Percentiles rank a stretch among this genome's conserved stretches.
phyloP scores from a whole-genome alignment of 2,113 vertebrate genomes.

The Lota lota region DNA sequence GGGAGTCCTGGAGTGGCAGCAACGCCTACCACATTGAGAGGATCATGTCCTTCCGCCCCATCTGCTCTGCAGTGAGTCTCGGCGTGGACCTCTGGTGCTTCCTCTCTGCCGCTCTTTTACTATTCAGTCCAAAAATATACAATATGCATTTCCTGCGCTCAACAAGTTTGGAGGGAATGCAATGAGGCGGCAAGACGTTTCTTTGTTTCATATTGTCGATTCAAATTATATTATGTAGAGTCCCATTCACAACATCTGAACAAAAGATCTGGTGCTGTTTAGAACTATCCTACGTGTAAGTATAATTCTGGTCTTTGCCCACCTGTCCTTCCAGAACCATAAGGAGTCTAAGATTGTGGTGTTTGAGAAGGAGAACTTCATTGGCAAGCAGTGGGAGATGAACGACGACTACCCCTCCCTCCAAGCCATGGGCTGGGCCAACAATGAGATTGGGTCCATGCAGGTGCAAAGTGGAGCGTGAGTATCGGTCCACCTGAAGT shows the following conservation, averaged over 20 bases:
- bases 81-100: no score
- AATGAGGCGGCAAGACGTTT: no score
- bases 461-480: slow-evolving; percentile 88
- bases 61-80: slow-evolving; percentile 90
- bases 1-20: slow-evolving; percentile 97
- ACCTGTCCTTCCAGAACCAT: slow-evolving; percentile 77
- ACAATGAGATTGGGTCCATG: slow-evolving; percentile 96
- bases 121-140: no score
- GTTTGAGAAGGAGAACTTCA: slow-evolving; percentile 93
- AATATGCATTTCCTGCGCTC: no score
- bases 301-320: background rate
- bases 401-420: slow-evolving; percentile 91
- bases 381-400: slow-evolving; percentile 89
- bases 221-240: no score
- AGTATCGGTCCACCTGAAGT: slow-evolving; percentile 58
- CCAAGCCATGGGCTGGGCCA: slow-evolving; percentile 95
- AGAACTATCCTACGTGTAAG: background rate
- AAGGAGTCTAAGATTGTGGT: slow-evolving; percentile 91
- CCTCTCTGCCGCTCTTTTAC: no score
- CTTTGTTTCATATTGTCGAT: no score
- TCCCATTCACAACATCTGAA: no score
- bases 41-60: slow-evolving; percentile 94
- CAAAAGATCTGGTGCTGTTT: background rate
- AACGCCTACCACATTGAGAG: slow-evolving; percentile 95
- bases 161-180: no score